phyloP scores from a whole-genome alignment of 2,797 vertebrate genomes.

The Rhinatrema bivittatum region DNA sequence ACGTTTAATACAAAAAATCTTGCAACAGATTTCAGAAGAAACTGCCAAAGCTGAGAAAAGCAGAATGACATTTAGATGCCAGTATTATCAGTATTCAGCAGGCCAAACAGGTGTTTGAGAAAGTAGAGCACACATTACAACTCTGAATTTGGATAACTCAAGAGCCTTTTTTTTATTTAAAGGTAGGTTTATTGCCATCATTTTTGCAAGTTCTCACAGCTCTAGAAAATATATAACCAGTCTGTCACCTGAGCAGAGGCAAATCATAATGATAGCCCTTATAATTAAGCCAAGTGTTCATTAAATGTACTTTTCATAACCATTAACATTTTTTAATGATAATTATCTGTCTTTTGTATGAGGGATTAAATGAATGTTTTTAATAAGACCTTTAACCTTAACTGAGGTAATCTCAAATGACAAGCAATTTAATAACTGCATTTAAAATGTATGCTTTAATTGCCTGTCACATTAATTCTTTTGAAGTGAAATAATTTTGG shows the following conservation, averaged over 20 bases:
- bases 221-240: conserved; percentile 37
- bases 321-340: conserved; percentile 51
- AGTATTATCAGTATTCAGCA: too few species aligned
- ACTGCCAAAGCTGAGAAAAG: too few species aligned
- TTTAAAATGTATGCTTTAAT: conserved; percentile 48
- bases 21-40: too few species aligned
- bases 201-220: too few species aligned
- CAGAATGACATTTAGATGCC: too few species aligned
- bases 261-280: conserved; percentile 22
- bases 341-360: conserved; percentile 43
- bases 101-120: too few species aligned
- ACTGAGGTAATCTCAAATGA: conserved; percentile 41
- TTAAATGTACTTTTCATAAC: conserved; percentile 44
- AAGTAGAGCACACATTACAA: too few species aligned
- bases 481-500: conserved; percentile 40
- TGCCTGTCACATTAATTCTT: conserved; percentile 50
- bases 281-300: conserved; percentile 46
- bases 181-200: too few species aligned
- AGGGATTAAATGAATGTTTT: conserved; percentile 57
- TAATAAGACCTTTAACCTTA: conserved; percentile 54
- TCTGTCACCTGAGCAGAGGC: conserved; percentile 32
- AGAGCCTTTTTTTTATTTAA: too few species aligned
- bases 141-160: too few species aligned
- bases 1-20: too few species aligned
- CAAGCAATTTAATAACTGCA: conserved; percentile 38